Conservation (phyloP, 2,113 vertebrate species). For the Neomonachus schauinslandi region DNA sequence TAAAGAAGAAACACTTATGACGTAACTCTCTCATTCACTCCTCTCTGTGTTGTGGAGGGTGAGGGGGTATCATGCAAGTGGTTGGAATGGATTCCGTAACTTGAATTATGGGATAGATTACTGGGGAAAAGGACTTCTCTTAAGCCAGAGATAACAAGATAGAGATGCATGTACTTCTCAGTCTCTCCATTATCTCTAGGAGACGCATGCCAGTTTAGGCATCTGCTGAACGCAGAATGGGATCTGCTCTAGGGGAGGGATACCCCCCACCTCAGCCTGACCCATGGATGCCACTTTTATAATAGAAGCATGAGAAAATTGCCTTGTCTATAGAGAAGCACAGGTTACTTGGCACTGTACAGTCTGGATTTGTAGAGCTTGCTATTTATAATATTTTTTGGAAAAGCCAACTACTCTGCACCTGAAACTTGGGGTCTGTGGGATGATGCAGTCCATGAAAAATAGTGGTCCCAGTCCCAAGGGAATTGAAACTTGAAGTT, state of each 20-base stretch:
- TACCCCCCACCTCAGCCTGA: neutral
- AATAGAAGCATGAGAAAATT: neutral
- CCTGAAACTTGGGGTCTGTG: neutral
- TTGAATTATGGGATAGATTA: neutral
- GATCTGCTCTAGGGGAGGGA: neutral
- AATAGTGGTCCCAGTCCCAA: neutral
- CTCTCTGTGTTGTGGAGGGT: neutral
- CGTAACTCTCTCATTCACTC: neutral
- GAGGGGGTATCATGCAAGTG: neutral
- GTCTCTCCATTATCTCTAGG: neutral
- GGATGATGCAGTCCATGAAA: neutral
- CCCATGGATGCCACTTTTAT: rapidly evolving
- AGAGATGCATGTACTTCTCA: neutral
- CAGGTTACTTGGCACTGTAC: neutral
- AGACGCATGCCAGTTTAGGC: neutral
- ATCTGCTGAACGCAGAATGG: neutral
- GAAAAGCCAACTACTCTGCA: neutral
- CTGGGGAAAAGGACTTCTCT: neutral
- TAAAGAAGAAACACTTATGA: neutral
- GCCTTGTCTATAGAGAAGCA: neutral
- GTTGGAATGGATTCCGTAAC: neutral
- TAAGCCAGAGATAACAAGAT: neutral
- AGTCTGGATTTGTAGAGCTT: neutral
- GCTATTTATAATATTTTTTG: neutral
- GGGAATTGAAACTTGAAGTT: neutral